Conservation (phyloP, 2,113 vertebrate species). For the Cyanoderma ruficeps region DNA sequence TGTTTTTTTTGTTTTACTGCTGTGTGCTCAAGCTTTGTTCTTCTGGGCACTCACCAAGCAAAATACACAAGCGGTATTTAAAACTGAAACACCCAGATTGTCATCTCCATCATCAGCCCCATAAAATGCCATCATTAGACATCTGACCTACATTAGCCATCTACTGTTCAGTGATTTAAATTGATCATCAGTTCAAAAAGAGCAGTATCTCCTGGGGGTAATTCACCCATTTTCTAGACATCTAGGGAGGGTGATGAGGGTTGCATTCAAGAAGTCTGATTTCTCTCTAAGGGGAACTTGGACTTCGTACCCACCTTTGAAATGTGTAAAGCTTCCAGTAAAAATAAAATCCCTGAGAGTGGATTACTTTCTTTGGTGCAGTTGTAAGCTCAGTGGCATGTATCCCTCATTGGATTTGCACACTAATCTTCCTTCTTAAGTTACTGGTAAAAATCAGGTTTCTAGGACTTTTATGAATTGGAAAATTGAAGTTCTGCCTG, state of each 20-base stretch:
- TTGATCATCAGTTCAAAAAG: background rate
- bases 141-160: background rate
- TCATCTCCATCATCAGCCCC: background rate
- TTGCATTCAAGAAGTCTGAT: background rate
- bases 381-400: background rate
- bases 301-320: background rate
- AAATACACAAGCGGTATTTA: background rate
- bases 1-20: background rate
- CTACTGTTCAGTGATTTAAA: background rate
- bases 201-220: background rate
- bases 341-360: slow-evolving; percentile 19
- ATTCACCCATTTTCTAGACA: background rate
- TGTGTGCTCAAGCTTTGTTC: background rate
- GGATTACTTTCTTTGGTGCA: slow-evolving; percentile 8
- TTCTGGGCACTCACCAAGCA: background rate
- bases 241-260: background rate
- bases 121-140: background rate
- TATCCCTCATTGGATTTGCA: background rate
- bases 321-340: slow-evolving; percentile 40
- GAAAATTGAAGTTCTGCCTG: slow-evolving; percentile 17
- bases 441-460: slow-evolving; percentile 11
- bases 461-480: slow-evolving; percentile 19
- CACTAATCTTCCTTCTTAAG: slow-evolving; percentile 10
- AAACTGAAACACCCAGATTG: background rate
- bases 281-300: background rate